Base-by-base conservation (phyloP, 2,113 vertebrate genomes). In the Artemisiospiza belli region DNA sequence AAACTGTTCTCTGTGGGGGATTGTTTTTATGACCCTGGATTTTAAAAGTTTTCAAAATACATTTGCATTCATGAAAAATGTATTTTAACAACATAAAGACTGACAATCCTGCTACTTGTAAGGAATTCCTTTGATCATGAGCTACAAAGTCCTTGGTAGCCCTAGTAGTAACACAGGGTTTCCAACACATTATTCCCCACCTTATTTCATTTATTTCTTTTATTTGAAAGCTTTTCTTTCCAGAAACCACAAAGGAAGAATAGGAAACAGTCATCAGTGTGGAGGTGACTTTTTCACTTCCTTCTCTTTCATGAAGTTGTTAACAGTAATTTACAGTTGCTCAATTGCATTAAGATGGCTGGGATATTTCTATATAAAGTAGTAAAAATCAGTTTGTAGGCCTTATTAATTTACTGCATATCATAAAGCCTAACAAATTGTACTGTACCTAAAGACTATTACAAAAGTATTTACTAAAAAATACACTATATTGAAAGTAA, bases 281-380 rank as follows among this genome's bases (percentile, higher is more conserved):
- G 58, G 59, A 86, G 63, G 54, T 83, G 83, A 80, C 37, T 92
- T 90, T 95, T 95, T 67, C 61, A 70, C 70, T 96, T 96, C 91
- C 85, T 95, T 87, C 82, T 96, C 91, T 95, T 89, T 93, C 92
- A 91, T 77, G 83, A 95, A 91, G 64, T 83, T 96, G 87, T 94
- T 95, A 96, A 87, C 77, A 77, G 90, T 92, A 94, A 94, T 96
- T 97, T 96, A 91, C 83, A 94, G 90, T 96, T 77, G 35, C 82
- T 94, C 83, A 58, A 87, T 94, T 96, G 66, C 75, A 49, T 72
- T 70, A 51, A 58, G 80, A 87, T 69, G 58, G 67, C 94, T 93
- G 83, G 87, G 80, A 87, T 95, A 84, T 93, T 95, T 89, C 90
- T 77, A 85, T 72, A 52, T 83, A 66, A 94, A 74, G 92, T 94